These are phyloP conservation scores for Cylindroiulus punctatus DNA, from an alignment of 2,888 invertebrate species.

Conservation along the genomic window DNA sequence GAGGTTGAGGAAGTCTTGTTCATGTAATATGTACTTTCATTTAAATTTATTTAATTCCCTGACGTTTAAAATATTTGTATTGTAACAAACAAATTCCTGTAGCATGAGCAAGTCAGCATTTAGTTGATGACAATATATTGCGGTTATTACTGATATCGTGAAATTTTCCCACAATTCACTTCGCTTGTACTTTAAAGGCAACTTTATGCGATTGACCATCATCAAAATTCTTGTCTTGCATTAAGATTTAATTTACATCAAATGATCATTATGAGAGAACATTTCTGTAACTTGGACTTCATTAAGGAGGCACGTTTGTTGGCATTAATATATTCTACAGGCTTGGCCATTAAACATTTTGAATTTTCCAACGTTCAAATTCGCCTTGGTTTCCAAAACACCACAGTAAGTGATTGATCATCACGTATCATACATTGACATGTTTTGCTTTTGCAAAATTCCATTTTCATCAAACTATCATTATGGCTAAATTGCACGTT, in stretches of 20 bases:
- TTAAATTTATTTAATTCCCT: too few relatives aligned
- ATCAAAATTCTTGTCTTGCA: background rate
- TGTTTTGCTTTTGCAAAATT: background rate
- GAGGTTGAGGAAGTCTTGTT: too few relatives aligned
- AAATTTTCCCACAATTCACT: background rate
- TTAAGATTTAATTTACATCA: background rate
- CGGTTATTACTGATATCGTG: too few relatives aligned
- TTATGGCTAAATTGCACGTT: background rate
- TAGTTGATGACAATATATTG: too few relatives aligned
- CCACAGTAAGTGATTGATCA: conserved; percentile 9
- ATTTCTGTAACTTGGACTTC: background rate
- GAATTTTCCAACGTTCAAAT: background rate
- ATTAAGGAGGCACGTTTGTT: background rate
- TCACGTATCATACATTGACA: background rate
- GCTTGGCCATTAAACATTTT: background rate
- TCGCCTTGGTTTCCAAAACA: background rate
- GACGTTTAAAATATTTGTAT: too few relatives aligned
- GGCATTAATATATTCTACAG: background rate
- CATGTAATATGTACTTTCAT: too few relatives aligned
- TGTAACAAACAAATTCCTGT: too few relatives aligned
- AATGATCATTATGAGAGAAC: background rate
- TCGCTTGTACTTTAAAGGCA: background rate
- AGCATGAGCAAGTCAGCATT: too few relatives aligned
- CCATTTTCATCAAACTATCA: background rate
- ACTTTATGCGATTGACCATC: background rate